Evolutionary conservation across 2,113 vertebrate species (phyloP), one percentile per base, ranked within the genome.

Genomic region (Rynchops niger): DNA sequence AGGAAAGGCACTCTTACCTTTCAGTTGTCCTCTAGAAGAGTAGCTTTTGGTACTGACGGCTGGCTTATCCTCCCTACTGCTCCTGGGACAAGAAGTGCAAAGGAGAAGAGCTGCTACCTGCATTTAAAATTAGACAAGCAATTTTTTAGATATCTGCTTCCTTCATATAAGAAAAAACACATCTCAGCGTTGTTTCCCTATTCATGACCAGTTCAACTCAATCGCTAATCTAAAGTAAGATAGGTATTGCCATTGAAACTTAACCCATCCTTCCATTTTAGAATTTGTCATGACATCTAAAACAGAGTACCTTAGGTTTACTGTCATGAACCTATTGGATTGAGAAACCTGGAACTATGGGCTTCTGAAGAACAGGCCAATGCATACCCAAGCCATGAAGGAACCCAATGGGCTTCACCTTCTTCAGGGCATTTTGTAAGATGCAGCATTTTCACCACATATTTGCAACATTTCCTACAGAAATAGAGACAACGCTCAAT

Each of bases 251-350:
- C 30, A 71, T 20, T 9, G 56, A 70, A 90, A 32, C 4, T 26
- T 29, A 19, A 77, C 16, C 26, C 32, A n/a, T 18, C 5, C 21
- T 22, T 59, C 56, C 42, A 10, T 30, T 62, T 26, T 65, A 38
- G 47, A 69, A 42, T 45, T 40, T 65, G 42, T 38, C 27, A 6
- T 3, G 34, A 15, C 32, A 74, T 4, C 11, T 36, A 52, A 27
- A 84, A 21, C 13, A 2, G 15, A 56, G 11, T n/a, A 11, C 26
- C 4, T 36, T 20, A 30, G 15, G 5, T 25, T 95, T 36, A 40
- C 2, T 49, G 20, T 25, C 40, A 42, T 2, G 25, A 25, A 34
- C 9, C 4, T 5, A 32, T 0, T 29, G 21, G 14, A 40, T 3
- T 30, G 23, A 88, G 34, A 50, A 79, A 82, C 25, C 23, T 86